Evolutionary conservation across 1,140 invertebrate genomes (phyloP), one percentile per base, ranked within the genome.

Genomic region (Bombus vancouverensis): DNA sequence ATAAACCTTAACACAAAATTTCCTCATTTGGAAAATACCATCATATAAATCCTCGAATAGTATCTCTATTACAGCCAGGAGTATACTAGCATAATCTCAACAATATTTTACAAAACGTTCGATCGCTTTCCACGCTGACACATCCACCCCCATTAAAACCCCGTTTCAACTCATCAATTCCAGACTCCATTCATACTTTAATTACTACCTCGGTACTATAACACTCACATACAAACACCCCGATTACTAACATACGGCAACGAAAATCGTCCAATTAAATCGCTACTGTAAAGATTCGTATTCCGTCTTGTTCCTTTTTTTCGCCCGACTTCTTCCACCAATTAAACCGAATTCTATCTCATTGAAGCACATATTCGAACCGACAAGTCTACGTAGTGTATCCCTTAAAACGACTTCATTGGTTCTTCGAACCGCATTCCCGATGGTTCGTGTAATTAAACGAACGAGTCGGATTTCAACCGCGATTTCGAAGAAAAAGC

Each of bases 381-480:
- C 42, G 28, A 9, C 42, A 25, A 34, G 15, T 28, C 18, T 9
- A n/a, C 8, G 25, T 73, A 22, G 32, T 34, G 72, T 10, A 44
- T 32, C 22, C 32, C 22, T 25, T 10, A 8, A 32, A 77, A 78
- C 62, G n/a, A n/a, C 47, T 78, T 66, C 62, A 28, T 83, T 70
- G 34, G 53, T 59, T 32, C 62, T 5, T 42, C 28, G 44, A 57
- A 34, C 25, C 37, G n/a, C 62, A 34, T 70, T 68, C 74, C 57
- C 22, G 62, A n/a, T 78, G 65, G 65, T 34, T 66, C 32, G 34
- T 34, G 73, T 77, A 83, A 83, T 83, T 83, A 83, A 83, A 78
- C 81, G 74, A 78, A 83, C 81, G 66, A 78, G 81, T 65, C 28
- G 81, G 74, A 77, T 78, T 78, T 70, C 42, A 70, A 13, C 25